phyloP scores from a whole-genome alignment of 2,113 vertebrate genomes.

The Gallinago jamesoni region DNA sequence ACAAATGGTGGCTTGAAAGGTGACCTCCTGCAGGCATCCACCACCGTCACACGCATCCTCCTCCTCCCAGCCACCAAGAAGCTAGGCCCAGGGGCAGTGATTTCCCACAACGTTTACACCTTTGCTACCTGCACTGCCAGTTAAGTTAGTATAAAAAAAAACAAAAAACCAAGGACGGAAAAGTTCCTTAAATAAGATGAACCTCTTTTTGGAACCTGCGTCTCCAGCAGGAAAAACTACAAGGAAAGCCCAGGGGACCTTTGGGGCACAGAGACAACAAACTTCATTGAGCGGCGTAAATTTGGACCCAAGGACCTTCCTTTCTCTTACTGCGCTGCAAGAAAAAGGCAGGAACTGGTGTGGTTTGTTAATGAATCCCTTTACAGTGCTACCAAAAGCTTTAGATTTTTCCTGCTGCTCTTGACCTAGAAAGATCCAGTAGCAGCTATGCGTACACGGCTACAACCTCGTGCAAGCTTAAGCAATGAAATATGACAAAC shows the following conservation, averaged over 20 bases:
- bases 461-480: neutral
- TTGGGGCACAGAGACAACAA: neutral
- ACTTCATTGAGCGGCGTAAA: neutral
- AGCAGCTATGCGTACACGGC: neutral
- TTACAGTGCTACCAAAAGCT: neutral
- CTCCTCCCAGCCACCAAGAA: neutral
- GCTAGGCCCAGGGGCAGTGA: neutral
- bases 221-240: neutral
- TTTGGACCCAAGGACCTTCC: neutral
- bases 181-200: rapidly evolving
- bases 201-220: neutral
- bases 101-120: neutral
- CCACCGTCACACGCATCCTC: neutral
- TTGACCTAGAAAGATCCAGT: constrained; percentile 15
- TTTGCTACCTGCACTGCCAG: neutral
- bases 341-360: neutral
- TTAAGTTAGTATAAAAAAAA: neutral
- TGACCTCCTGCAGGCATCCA: neutral
- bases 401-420: neutral
- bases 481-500: neutral
- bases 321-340: rapidly evolving
- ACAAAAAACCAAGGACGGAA: neutral
- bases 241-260: neutral
- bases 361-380: neutral
- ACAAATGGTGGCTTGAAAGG: neutral